Evolutionary conservation across 1,140 invertebrate species (phyloP).

Genomic region (Drosophila aff.): DNA sequence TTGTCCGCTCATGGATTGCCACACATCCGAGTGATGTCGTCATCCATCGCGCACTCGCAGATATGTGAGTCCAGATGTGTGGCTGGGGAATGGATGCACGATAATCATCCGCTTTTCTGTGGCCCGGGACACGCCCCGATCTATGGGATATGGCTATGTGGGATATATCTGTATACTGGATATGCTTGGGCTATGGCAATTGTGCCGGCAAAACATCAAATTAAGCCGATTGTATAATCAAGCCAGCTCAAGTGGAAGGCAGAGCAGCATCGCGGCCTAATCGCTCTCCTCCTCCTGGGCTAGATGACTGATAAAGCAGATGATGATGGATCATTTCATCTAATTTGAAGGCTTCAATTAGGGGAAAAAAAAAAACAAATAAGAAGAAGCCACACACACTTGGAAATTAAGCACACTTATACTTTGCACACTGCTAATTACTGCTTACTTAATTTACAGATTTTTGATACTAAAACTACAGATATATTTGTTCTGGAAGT

Average conservation of each 20-base stretch:
- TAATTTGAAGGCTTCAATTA: conserved; percentile 17
- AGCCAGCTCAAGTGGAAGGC: conserved; percentile 37
- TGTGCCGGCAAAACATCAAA: conserved; percentile 75
- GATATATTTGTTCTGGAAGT: no score
- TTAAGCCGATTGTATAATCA: conserved; percentile 77
- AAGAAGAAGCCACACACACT: conserved; percentile 1
- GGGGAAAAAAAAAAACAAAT: not conserved
- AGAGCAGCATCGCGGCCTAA: conserved; percentile 18
- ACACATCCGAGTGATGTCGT: conserved; percentile 75
- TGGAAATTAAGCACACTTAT: not conserved
- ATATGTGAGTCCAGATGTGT: conserved; percentile 9
- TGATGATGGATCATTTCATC: conserved; percentile 41
- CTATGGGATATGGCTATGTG: conserved; percentile 44
- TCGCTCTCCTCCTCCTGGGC: conserved; percentile 15
- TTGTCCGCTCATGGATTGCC: conserved; percentile 62
- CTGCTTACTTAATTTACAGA: not conserved
- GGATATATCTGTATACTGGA: not conserved
- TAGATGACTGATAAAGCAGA: conserved; percentile 40
- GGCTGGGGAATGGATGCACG: conserved; percentile 18
- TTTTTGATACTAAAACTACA: not conserved
- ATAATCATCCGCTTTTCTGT: conserved; percentile 44
- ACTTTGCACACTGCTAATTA: not conserved
- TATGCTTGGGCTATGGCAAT: conserved; percentile 47
- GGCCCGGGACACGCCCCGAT: conserved; percentile 63
- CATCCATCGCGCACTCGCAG: conserved; percentile 60